These are phyloP conservation scores for Antennarius striatus DNA, from an alignment of 2,113 vertebrate genomes.

Conservation along the genomic window DNA sequence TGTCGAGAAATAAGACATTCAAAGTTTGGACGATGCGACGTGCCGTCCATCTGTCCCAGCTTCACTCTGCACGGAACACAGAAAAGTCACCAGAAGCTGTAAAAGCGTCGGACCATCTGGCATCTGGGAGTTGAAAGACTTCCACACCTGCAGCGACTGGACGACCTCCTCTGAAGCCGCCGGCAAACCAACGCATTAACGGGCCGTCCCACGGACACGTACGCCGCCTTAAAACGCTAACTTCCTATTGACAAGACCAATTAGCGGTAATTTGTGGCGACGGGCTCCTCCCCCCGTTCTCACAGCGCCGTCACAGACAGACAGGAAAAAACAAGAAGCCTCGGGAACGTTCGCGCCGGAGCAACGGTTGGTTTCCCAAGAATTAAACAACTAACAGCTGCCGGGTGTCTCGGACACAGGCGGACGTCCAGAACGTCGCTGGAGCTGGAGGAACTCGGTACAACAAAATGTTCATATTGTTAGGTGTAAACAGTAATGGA, in stretches of 20 bases:
- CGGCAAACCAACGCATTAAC: constrained; percentile 29
- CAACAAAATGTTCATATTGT: too few species aligned
- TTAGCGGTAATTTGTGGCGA: constrained; percentile 71
- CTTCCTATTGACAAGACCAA: constrained; percentile 63
- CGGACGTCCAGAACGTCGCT: too few species aligned
- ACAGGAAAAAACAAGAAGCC: too few species aligned
- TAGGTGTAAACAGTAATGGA: too few species aligned
- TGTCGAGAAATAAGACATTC: too few species aligned
- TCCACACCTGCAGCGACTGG: constrained; percentile 53
- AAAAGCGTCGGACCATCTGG: constrained; percentile 68
- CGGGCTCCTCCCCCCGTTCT: constrained; percentile 51
- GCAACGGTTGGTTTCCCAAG: too few species aligned
- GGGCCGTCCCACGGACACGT: constrained; percentile 41
- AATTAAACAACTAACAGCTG: too few species aligned
- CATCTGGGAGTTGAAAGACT: constrained; percentile 51
- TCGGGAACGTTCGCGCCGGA: too few species aligned
- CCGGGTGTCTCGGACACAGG: too few species aligned
- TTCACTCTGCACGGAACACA: background rate
- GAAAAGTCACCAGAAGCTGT: constrained; percentile 46
- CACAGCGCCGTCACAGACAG: constrained; percentile 19
- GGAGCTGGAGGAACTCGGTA: too few species aligned
- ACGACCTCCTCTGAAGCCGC: constrained; percentile 35
- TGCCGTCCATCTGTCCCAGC: too few species aligned
- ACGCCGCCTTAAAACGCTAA: constrained; percentile 54
- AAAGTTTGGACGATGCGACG: too few species aligned